Conservation (phyloP, 2,113 vertebrate species). For the Xiphophorus maculatus region DNA sequence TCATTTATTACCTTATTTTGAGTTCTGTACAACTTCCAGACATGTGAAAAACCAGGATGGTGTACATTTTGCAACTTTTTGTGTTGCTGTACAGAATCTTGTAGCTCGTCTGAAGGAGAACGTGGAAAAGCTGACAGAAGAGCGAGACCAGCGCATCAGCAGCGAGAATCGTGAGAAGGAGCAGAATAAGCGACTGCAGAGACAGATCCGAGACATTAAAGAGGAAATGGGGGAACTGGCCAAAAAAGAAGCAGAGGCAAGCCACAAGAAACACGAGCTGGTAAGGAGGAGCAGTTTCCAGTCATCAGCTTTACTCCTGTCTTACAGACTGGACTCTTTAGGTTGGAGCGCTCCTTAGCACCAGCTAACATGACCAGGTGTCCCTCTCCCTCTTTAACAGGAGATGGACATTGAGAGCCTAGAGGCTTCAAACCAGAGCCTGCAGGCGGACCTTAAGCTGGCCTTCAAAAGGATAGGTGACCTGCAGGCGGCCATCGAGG, state of each 20-base stretch:
- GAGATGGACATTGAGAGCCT: slow-evolving; percentile 98
- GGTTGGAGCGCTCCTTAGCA: no score
- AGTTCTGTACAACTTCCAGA: background rate
- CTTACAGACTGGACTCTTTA: no score
- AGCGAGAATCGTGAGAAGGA: slow-evolving; percentile 94
- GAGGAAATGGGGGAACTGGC: slow-evolving; percentile 93
- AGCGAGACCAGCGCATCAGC: slow-evolving; percentile 88
- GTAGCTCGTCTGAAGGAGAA: slow-evolving; percentile 93
- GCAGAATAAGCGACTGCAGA: slow-evolving; percentile 93
- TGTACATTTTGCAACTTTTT: background rate
- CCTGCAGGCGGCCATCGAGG: slow-evolving; percentile 97
- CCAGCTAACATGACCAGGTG: background rate
- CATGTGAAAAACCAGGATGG: background rate
- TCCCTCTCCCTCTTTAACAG: slow-evolving; percentile 63
- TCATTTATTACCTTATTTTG: no score
- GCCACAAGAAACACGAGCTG: slow-evolving; percentile 96
- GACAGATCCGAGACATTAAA: slow-evolving; percentile 92
- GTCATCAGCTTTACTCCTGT: background rate
- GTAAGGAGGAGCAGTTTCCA: slow-evolving; percentile 69
- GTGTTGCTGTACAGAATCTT: slow-evolving; percentile 79
- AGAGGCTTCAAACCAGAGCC: slow-evolving; percentile 96
- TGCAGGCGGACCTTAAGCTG: slow-evolving; percentile 94
- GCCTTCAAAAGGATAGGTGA: slow-evolving; percentile 99
- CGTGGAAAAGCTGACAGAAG: slow-evolving; percentile 94
- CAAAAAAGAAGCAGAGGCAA: slow-evolving; percentile 94